phyloP scores from a whole-genome alignment of 2,797 vertebrate genomes.

The Delichon dasypus region DNA sequence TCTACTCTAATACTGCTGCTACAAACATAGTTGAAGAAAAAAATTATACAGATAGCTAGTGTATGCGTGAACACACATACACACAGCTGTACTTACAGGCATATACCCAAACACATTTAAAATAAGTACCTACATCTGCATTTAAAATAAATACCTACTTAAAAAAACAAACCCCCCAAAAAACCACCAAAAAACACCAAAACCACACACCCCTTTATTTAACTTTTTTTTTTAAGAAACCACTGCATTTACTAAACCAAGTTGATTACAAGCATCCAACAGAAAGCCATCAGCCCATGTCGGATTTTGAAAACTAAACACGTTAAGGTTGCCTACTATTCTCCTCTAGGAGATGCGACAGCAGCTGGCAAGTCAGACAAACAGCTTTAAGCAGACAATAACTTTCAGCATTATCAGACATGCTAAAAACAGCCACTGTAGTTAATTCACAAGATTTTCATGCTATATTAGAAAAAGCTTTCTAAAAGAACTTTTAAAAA shows the following conservation, averaged over 20 bases:
- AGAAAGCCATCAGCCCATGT: background rate
- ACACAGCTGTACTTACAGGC: background rate
- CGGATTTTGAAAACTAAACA: background rate
- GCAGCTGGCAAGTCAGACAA: background rate
- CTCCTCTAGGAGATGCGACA: background rate
- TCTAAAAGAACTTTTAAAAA: background rate
- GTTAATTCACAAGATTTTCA: background rate
- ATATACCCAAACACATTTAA: background rate
- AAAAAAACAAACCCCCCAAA: background rate
- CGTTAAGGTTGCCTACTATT: background rate
- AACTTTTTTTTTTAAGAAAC: background rate
- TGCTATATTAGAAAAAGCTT: background rate
- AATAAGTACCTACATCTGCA: background rate
- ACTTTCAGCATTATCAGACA: background rate
- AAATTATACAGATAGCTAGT: background rate
- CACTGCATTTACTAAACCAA: background rate
- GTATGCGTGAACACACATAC: background rate
- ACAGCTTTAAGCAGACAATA: background rate
- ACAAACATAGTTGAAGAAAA: background rate
- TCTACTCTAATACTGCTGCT: background rate
- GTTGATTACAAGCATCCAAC: background rate
- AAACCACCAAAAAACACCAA: background rate
- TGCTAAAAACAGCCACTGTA: background rate
- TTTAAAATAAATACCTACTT: background rate
- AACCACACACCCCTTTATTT: background rate